Evolutionary conservation across 2,797 vertebrate genomes (phyloP).

Genomic region (Podargus strigoides): DNA sequence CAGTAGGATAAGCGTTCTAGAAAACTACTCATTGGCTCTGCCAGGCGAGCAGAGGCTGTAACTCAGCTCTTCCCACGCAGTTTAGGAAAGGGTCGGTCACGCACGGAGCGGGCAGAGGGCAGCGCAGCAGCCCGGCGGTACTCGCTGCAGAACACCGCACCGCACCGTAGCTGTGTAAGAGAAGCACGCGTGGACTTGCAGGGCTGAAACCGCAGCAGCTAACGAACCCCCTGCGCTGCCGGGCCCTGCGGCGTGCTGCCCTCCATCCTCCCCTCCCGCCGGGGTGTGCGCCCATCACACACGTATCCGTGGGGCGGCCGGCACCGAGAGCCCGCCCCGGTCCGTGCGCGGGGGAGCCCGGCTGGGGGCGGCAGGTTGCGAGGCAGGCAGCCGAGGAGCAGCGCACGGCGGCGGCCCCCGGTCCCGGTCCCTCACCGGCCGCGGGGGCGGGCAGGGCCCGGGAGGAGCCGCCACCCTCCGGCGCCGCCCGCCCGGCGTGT

Average conservation of each 20-base stretch:
- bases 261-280: not conserved
- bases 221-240: no score
- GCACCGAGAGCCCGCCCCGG: not conserved
- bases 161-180: no score
- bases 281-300: not conserved
- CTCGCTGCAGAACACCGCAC: rapidly evolving
- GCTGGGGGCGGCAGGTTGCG: not conserved
- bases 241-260: no score
- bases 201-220: rapidly evolving
- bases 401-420: no score
- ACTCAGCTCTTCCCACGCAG: not conserved
- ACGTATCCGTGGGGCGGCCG: not conserved
- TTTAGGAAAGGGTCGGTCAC: not conserved
- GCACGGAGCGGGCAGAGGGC: not conserved
- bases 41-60: not conserved
- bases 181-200: not conserved
- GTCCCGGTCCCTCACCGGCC: no score
- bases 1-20: not conserved
- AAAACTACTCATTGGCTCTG: not conserved
- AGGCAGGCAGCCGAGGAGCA: no score
- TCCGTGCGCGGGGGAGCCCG: no score
- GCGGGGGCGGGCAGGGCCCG: not conserved
- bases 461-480: not conserved
- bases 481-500: not conserved
- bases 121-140: not conserved